Base-by-base conservation (phyloP, 2,797 vertebrate species). In the Diplodus sargus region DNA sequence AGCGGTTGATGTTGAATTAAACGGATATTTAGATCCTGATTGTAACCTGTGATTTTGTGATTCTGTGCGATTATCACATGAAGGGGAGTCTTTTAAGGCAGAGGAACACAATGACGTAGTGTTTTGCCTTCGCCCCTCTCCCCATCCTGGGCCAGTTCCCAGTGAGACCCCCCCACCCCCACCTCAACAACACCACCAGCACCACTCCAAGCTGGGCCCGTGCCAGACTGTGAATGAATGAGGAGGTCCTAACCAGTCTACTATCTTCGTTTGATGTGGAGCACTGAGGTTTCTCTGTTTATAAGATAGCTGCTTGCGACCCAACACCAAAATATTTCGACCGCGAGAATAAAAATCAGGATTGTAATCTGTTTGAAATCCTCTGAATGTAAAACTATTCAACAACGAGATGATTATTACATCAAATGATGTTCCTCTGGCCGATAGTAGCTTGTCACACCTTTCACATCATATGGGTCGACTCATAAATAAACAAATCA, bases 181-280 rank as follows among this genome's bases (percentile, higher is more conserved):
- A 59, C 51, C 78, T 68, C 76, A 70, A 71, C 81, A 79, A 49
- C 85, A 83, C 81, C 88, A 87, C 71, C 90, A 89, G 71, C 82
- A 78, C 73, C 87, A 89, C 88, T 88, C 91, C 79, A 87, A 68
- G 82, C 87, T 91, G 92, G 93, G 79, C 57, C 56, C 11, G 0
- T 39, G 92, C 93, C 93, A 93, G 90, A 79, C 79, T 78, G 82
- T 86, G 91, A 91, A 92, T 93, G 90, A 92, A 93, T 84, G 83
- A 87, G 87, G 85, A 83, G 83, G 85, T 91, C 87, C 89, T 81
- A 84, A 88, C 82, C 92, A 81, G 84, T 85, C 90, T 85, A 91
- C 87, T 89, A 88, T 84, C 80, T 85, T 68, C 87, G 90, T 94
- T 94, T 94, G 94, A 95, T 94, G 91, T 94, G 89, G 73, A 67